Conservation (phyloP, 1,140 invertebrate species). For the silkworm (Bombyx mori) region ASM3026992v2 NC_085110.1:9316001-9316500, state of each 20-base stretch:
- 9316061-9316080: conserved; percentile 70
- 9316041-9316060: conserved; percentile 73
- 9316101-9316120: conserved; percentile 53
- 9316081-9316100: conserved; percentile 49
- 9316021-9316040: conserved; percentile 82
- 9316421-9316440: conserved; percentile 43
- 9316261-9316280: conserved; percentile 69
- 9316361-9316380: conserved; percentile 23
- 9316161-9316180: conserved; percentile 55
- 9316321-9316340: conserved; percentile 52
- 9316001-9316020: conserved; percentile 87
- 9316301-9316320: conserved; percentile 28
- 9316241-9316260: conserved; percentile 59
- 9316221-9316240: conserved; percentile 52
- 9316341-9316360: conserved; percentile 47
- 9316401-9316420: conserved; percentile 58
- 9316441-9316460: conserved; percentile 44
- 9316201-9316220: conserved; percentile 63
- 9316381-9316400: conserved; percentile 36
- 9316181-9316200: conserved; percentile 67
- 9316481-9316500: conserved; percentile 41
- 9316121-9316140: conserved; percentile 27
- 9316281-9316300: conserved; percentile 71
- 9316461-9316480: conserved; percentile 51
- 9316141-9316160: conserved; percentile 54